A percentile compares a stretch with the other conserved stretches of the same genome.
phyloP scores from a whole-genome alignment of 2,888 invertebrate genomes.

The Coronaproctus castanopsis region DNA sequence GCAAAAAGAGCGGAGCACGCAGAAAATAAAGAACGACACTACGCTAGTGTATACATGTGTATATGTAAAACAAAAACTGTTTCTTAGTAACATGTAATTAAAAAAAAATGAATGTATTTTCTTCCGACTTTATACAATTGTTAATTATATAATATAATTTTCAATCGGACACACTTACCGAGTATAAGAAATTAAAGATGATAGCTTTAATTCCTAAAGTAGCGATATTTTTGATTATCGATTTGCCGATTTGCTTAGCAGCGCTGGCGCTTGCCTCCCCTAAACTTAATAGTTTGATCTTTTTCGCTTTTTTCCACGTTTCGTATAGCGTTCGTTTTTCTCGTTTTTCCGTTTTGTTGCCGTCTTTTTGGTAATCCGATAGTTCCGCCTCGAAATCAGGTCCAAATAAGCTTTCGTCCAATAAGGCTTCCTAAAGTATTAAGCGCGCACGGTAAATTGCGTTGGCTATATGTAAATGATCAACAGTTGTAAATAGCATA shows the following conservation, averaged over 20 bases:
- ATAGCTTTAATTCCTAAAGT: slow-evolving; percentile 21
- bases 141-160: too few species aligned
- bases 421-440: slow-evolving; percentile 9
- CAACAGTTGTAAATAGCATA: too few species aligned
- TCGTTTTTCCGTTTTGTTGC: slow-evolving; percentile 11
- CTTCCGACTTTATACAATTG: too few species aligned
- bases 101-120: too few species aligned
- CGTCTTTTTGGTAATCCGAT: background rate
- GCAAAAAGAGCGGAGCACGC: too few species aligned
- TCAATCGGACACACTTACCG: slow-evolving; percentile 18
- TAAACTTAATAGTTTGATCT: slow-evolving; percentile 17
- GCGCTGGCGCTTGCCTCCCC: slow-evolving; percentile 18
- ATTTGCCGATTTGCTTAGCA: slow-evolving; percentile 20
- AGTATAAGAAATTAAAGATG: slow-evolving; percentile 21
- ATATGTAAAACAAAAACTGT: too few species aligned
- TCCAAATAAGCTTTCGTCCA: slow-evolving; percentile 16
- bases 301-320: slow-evolving; percentile 11
- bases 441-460: too few species aligned
- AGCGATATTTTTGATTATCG: slow-evolving; percentile 21
- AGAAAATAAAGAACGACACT: too few species aligned
- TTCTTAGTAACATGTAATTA: too few species aligned
- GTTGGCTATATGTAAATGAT: too few species aligned
- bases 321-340: slow-evolving; percentile 15
- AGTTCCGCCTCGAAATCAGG: slow-evolving; percentile 6
- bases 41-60: too few species aligned